Conservation (phyloP, 2,797 vertebrate genomes). For the Luscinia megarhynchos region DNA sequence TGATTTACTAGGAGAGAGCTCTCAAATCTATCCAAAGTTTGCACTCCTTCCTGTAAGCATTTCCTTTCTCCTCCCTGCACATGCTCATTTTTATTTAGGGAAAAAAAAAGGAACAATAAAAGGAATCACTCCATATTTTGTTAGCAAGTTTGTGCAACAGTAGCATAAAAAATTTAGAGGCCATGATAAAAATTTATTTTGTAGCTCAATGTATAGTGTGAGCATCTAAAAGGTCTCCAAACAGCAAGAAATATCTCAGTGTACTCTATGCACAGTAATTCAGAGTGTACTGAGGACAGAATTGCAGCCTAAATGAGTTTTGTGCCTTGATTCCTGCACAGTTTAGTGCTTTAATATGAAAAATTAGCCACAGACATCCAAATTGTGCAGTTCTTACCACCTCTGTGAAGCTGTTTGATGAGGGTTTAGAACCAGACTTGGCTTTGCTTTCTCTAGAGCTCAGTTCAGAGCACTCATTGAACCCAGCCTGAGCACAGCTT, state of each 20-base stretch:
- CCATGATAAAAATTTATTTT: neutral
- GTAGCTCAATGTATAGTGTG: neutral
- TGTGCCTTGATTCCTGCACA: neutral
- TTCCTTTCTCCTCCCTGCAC: neutral
- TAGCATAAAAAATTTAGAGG: conserved; percentile 23
- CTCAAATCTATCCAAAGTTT: neutral
- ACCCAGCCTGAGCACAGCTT: neutral
- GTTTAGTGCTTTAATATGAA: neutral
- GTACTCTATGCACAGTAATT: neutral
- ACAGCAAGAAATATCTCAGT: neutral
- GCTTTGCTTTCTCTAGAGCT: neutral
- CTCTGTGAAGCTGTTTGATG: neutral
- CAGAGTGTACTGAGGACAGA: neutral
- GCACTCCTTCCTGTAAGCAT: neutral
- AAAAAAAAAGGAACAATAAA: neutral
- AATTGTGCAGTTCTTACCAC: neutral
- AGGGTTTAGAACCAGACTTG: neutral
- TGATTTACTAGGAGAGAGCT: neutral
- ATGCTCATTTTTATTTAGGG: neutral
- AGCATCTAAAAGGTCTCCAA: neutral
- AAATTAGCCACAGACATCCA: neutral
- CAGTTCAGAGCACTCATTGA: neutral
- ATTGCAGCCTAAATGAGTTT: neutral
- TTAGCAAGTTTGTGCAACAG: neutral
- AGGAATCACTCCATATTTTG: neutral